Percentiles rank a stretch among this genome's conserved stretches.
Evolutionary conservation across 1,140 invertebrate species (phyloP).

Genomic region (Trichonephila clavata): DNA sequence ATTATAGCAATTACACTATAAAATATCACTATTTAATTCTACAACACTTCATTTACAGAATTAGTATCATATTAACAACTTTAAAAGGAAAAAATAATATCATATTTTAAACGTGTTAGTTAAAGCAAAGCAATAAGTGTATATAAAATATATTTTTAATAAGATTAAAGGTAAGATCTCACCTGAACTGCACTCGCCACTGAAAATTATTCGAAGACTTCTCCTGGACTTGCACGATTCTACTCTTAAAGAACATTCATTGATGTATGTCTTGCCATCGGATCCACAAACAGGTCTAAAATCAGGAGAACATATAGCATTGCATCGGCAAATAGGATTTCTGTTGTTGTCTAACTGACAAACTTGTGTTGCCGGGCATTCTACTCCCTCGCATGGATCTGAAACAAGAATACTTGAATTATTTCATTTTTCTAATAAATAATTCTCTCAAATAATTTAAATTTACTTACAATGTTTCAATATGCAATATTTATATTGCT

Average conservation of each 20-base stretch:
- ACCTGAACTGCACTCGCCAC: slow-evolving; percentile 89
- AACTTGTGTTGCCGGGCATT: slow-evolving; percentile 89
- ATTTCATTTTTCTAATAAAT: background rate
- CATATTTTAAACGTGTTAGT: too few relatives aligned
- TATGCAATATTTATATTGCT: too few relatives aligned
- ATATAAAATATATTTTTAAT: background rate
- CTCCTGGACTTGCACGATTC: slow-evolving; percentile 88
- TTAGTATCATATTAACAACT: too few relatives aligned
- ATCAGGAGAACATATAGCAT: slow-evolving; percentile 88
- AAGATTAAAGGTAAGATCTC: slow-evolving; percentile 46
- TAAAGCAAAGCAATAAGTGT: too few relatives aligned
- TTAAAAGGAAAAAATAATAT: too few relatives aligned
- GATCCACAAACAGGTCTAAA: slow-evolving; percentile 92
- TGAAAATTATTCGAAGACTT: slow-evolving; percentile 88
- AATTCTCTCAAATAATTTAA: too few relatives aligned
- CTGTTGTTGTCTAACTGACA: slow-evolving; percentile 90
- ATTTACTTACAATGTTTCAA: too few relatives aligned
- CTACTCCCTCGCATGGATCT: slow-evolving; percentile 91
- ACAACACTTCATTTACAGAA: too few relatives aligned
- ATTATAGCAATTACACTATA: too few relatives aligned
- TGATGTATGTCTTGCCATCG: slow-evolving; percentile 90
- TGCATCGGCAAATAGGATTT: slow-evolving; percentile 89
- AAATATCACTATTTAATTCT: too few relatives aligned
- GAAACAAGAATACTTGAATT: slow-evolving; percentile 6
- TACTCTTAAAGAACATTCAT: slow-evolving; percentile 89